These are phyloP conservation scores for Drosophila punjabiensis DNA, from an alignment of 1,140 invertebrate genomes.

Conservation along the genomic window DNA sequence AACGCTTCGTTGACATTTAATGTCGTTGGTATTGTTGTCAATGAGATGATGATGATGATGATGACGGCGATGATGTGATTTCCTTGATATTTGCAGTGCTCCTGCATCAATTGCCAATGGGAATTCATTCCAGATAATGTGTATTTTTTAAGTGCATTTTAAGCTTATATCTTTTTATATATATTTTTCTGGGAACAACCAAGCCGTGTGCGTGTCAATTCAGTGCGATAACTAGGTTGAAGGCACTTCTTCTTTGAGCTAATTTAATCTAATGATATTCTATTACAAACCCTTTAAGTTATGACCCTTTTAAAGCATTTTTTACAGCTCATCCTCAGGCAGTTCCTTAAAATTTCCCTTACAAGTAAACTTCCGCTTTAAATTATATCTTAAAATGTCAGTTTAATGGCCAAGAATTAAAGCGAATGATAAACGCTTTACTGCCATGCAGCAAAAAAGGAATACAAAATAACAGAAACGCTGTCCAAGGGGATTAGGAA, in stretches of 20 bases:
- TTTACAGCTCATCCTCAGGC: neutral
- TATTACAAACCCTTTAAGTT: neutral
- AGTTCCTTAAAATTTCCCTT: neutral
- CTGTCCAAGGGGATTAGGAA: neutral
- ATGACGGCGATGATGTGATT: constrained; percentile 35
- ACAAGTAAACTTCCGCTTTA: too few species aligned
- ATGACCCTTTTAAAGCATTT: neutral
- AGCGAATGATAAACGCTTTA: constrained; percentile 6
- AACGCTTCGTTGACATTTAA: constrained; percentile 49
- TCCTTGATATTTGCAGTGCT: constrained; percentile 33
- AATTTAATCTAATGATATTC: neutral
- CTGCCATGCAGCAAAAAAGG: neutral
- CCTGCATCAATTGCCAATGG: constrained; percentile 14
- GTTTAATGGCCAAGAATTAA: constrained; percentile 7
- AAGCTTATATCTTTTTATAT: neutral
- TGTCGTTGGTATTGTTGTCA: constrained; percentile 34
- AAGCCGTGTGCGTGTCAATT: neutral
- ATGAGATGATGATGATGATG: constrained; percentile 27
- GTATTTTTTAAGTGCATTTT: neutral
- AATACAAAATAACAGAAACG: too few species aligned
- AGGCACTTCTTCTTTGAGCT: too few species aligned
- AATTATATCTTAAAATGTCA: neutral
- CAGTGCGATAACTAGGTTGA: neutral
- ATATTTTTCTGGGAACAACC: neutral
- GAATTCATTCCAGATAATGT: neutral